Base-by-base conservation (phyloP, 2,888 invertebrate genomes). In the Charanyca ferruginea region DNA sequence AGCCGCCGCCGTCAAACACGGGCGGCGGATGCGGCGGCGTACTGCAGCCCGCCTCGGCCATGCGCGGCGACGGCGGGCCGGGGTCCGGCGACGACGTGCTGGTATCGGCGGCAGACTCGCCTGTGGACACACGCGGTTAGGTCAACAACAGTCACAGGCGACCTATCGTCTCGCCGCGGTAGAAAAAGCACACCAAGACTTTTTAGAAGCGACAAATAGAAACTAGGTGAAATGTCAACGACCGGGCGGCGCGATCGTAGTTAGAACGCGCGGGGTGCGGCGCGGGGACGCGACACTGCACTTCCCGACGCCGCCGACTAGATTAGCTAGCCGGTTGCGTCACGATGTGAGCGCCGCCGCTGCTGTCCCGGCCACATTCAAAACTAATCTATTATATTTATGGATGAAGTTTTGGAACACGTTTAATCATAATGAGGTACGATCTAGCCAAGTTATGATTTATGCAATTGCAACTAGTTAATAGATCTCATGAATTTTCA, bases 71-170 rank as follows among this genome's bases (percentile, higher is more conserved):
- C 93, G 97, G 97, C 91, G 98, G 98, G 93, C 97, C 97, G 86
- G 98, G 97, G 96, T 98, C 98, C 93, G 98, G 98, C 91, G 98
- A 98, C 92, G 98, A 98, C 92, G 98, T 98, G 94, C 98, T 98
- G 92, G 98, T 98, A 96, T 98, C 98, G 93, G 98, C 98, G 96
- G 98, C 97, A 93, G 98, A 98, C 96, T 98, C 98, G 96, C 98
- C 98, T 97, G 97, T 86, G 88, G 84, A 85, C 86, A 91, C 91
- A 94, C 90, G 80, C 68, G 66, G 42, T 62, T 75, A 64, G 91
- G 91, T 96, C 89, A 96, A 81, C 73, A 83, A 89, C 75, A 85
- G 77, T 66, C 53, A 55, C 77, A 80, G 81, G 80, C 82, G 79
- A 84, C 80, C 79, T 86, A 83, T 83, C 75, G 84, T 80, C 81